Conservation (phyloP, 2,113 vertebrate genomes). For the Mustela lutreola region DNA sequence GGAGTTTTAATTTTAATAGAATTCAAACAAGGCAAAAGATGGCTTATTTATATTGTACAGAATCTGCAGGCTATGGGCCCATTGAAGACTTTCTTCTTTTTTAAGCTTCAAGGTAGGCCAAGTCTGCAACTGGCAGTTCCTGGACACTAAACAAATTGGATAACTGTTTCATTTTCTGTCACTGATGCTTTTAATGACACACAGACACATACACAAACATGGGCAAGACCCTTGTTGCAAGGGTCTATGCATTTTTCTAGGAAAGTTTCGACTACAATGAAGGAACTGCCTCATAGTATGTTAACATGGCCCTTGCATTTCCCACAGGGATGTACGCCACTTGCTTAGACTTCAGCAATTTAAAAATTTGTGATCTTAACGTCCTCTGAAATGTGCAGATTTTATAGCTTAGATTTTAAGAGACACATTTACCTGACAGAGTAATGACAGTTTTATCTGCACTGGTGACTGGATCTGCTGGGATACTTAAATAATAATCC, state of each 20-base stretch:
- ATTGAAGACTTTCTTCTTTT: neutral
- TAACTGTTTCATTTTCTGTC: constrained; percentile 30
- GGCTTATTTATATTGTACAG: constrained; percentile 16
- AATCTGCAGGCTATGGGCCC: neutral
- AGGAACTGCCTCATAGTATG: constrained; percentile 55
- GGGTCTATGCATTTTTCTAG: constrained; percentile 48
- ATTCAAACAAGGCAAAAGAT: neutral
- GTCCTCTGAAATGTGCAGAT: constrained; percentile 68
- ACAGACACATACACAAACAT: neutral
- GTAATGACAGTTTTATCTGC: constrained; percentile 71
- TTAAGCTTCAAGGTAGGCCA: constrained; percentile 47
- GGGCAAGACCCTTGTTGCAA: constrained; percentile 34
- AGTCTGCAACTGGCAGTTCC: constrained; percentile 29
- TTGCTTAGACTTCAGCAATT: constrained; percentile 64
- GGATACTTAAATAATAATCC: constrained; percentile 73
- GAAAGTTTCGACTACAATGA: constrained; percentile 73
- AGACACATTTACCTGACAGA: constrained; percentile 58
- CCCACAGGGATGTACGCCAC: constrained; percentile 44
- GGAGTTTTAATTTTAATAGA: constrained; percentile 53
- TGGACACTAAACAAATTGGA: neutral
- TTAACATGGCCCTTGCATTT: constrained; percentile 56
- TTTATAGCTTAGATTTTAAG: constrained; percentile 75
- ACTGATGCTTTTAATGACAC: constrained; percentile 61
- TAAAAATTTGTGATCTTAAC: constrained; percentile 52
- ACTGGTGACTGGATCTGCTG: constrained; percentile 55